These are phyloP conservation scores for Anguilla pacifica DNA, from an alignment of 2,797 vertebrate genomes.

Conservation along the genomic window DNA sequence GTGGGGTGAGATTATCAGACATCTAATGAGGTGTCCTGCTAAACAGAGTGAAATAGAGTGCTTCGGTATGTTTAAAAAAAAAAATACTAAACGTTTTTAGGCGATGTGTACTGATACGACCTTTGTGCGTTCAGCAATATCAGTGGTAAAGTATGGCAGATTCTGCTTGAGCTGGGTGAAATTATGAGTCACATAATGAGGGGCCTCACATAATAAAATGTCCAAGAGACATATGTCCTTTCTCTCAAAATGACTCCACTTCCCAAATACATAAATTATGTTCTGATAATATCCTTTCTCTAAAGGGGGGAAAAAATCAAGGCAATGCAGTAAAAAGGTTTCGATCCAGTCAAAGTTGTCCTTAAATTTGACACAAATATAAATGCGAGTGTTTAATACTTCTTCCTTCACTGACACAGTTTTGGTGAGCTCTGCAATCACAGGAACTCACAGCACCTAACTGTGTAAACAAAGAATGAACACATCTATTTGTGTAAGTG, in stretches of 20 bases:
- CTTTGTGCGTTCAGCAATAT: background rate
- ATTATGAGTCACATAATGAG: background rate
- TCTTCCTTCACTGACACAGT: background rate
- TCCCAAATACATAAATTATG: constrained; percentile 18
- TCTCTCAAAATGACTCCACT: constrained; percentile 37
- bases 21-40: background rate
- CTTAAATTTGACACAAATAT: background rate
- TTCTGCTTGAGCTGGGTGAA: too few species aligned
- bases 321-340: background rate
- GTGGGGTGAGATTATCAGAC: background rate
- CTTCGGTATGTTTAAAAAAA: background rate
- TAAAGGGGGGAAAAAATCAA: constrained; percentile 28
- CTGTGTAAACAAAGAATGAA: too few species aligned
- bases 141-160: background rate
- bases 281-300: constrained; percentile 13
- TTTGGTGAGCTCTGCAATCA: background rate
- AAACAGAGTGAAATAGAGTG: background rate
- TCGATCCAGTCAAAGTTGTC: background rate
- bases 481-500: too few species aligned
- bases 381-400: background rate
- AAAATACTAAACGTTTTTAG: background rate
- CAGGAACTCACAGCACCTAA: background rate
- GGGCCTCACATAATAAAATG: background rate
- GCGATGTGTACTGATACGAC: background rate
- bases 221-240: background rate